These are phyloP conservation scores for Gnathonemus echidnorhynchus DNA, from an alignment of 2,113 vertebrate genomes.

Conservation along the genomic window DNA sequence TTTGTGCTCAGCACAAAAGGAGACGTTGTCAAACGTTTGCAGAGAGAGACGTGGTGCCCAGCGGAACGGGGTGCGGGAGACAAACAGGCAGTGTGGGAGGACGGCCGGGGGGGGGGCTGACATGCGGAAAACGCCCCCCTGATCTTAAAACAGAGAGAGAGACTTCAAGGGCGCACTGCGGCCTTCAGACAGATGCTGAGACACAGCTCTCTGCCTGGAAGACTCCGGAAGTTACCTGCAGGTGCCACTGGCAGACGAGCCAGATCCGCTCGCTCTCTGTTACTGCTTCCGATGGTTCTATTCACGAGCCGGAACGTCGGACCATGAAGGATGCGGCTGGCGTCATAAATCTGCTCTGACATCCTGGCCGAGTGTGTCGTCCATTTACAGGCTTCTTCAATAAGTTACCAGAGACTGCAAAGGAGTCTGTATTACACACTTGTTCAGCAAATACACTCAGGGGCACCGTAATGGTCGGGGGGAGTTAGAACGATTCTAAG, in stretches of 20 bases:
- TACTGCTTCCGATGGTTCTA: background rate
- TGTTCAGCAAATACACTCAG: background rate
- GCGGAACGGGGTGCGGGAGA: background rate
- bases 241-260: background rate
- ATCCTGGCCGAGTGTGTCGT: background rate
- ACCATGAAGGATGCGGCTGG: background rate
- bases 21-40: background rate
- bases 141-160: background rate
- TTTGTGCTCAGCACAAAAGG: conserved; percentile 11
- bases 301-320: background rate
- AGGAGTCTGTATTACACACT: background rate
- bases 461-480: too few species aligned
- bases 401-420: background rate
- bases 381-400: background rate
- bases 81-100: background rate
- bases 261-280: background rate
- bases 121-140: background rate
- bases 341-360: background rate
- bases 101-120: background rate
- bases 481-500: too few species aligned
- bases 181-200: background rate
- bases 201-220: background rate
- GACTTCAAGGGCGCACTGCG: background rate
- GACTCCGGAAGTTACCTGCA: background rate
- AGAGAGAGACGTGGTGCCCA: background rate